Evolutionary conservation across 2,888 invertebrate genomes (phyloP).

Genomic region (Drosophila melanosoma): DNA sequence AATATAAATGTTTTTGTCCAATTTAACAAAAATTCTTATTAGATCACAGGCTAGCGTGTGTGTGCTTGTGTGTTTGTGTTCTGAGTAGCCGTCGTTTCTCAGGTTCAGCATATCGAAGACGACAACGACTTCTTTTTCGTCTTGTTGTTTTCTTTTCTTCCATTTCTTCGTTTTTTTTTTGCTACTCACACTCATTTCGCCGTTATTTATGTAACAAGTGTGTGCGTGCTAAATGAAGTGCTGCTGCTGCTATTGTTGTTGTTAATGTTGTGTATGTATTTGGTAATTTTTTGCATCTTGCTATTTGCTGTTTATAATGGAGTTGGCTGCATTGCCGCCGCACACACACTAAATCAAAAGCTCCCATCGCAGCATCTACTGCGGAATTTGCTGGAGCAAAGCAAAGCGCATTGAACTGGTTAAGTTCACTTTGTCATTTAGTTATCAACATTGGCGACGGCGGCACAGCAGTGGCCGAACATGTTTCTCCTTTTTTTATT

Average conservation of each 20-base stretch:
- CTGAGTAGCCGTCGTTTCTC: slow-evolving; percentile 63
- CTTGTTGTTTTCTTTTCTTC: slow-evolving; percentile 55
- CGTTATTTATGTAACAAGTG: slow-evolving; percentile 83
- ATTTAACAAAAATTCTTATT: slow-evolving; percentile 63
- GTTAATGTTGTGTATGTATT: slow-evolving; percentile 43
- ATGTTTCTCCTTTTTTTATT: slow-evolving; percentile 4
- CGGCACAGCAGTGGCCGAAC: slow-evolving; percentile 17
- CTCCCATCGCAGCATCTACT: slow-evolving; percentile 20
- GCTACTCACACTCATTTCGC: slow-evolving; percentile 74
- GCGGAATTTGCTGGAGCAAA: slow-evolving; percentile 44
- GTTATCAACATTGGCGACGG: slow-evolving; percentile 66
- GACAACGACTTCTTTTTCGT: slow-evolving; percentile 59
- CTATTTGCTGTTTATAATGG: slow-evolving; percentile 42
- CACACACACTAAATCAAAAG: slow-evolving; percentile 18
- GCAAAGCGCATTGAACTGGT: slow-evolving; percentile 77
- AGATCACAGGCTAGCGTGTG: slow-evolving; percentile 60
- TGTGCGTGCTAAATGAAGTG: slow-evolving; percentile 75
- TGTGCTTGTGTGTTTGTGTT: slow-evolving; percentile 23
- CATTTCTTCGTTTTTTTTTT: slow-evolving; percentile 39
- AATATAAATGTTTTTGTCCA: slow-evolving; percentile 55
- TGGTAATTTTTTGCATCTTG: slow-evolving; percentile 49
- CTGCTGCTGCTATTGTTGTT: slow-evolving; percentile 28
- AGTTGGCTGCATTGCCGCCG: slow-evolving; percentile 30
- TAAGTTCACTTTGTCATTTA: slow-evolving; percentile 57
- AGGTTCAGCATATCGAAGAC: slow-evolving; percentile 65